phyloP scores from a whole-genome alignment of 37 sponge, comb jelly and placozoan genomes.

The Axinella damicornis region DNA sequence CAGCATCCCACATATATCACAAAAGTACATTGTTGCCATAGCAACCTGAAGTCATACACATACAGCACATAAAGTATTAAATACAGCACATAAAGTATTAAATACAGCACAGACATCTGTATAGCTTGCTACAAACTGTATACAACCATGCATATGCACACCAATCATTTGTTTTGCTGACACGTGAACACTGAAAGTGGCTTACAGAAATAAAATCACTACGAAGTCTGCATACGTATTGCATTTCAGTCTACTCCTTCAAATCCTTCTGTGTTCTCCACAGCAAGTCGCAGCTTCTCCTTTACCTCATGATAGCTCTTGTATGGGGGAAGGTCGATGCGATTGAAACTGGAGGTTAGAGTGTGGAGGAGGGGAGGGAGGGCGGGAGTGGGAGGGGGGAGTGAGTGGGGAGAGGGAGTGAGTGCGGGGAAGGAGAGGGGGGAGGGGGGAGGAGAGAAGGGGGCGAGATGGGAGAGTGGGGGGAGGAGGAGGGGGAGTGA shows the following conservation, averaged over 20 bases:
- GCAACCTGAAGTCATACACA: too few species aligned
- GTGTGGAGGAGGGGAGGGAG: neutral
- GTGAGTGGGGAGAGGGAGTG: neutral
- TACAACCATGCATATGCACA: too few species aligned
- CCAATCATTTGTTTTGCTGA: too few species aligned
- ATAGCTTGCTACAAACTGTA: too few species aligned
- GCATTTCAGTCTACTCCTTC: slow-evolving; percentile 76
- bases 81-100: too few species aligned
- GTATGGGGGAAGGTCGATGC: slow-evolving; percentile 93
- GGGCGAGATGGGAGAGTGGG: neutral
- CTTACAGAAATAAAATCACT: too few species aligned
- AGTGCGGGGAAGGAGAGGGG: neutral
- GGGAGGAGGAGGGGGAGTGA: neutral
- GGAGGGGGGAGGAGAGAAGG: neutral
- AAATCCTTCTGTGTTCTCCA: slow-evolving; percentile 94
- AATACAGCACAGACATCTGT: too few species aligned
- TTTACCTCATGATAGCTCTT: slow-evolving; percentile 83
- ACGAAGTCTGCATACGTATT: neutral
- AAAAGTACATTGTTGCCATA: neutral
- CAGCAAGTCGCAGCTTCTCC: slow-evolving; percentile 80
- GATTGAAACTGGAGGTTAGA: slow-evolving; percentile 71
- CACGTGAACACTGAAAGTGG: too few species aligned
- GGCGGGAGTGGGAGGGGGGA: slow-evolving; percentile 2
- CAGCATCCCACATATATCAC: neutral
- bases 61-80: too few species aligned